Base-by-base conservation (phyloP, 2,888 invertebrate species). In the Mythimna ferrago region DNA sequence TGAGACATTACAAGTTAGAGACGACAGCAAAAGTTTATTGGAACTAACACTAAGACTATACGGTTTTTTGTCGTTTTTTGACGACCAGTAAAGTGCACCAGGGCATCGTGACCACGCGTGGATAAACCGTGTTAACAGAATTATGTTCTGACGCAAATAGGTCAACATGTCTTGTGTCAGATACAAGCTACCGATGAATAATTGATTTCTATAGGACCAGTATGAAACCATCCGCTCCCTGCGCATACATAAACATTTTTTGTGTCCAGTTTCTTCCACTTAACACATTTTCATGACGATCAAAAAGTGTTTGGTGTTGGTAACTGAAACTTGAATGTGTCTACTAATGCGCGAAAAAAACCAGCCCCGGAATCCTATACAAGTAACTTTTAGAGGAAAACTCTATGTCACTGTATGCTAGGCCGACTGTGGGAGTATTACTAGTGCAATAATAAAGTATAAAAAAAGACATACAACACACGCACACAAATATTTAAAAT, bases 381-480 rank as follows among this genome's bases (percentile, higher is more conserved):
- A 57, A 57, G 26, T 16, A 26, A 26, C 56, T 32, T 32, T 19
- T 57, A 32, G 19, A 57, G 16, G 57, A 16, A 32, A 56, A 57
- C 14, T 14, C 11, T 32, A 26, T 32, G 26, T 19, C 2, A 57
- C 1, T 32, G 32, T 32, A 32, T 32, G 9, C 32, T 57, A 32
- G 7, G 5, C 21, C 35, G n/a, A 58, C 19, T 5, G 6, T 11
- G 38, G 38, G 21, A 21, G 32, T 32, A 51, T 6, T 66, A 16
- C 11, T 76, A 73, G 16, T 38, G 21, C 65, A 26, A 11, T 54
- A n/a, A 56, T 16, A 67, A 26, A 53, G 21, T 35, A 60, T 32
- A 69, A 58, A 51, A 0, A 4, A 2, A 32, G 26, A n/a, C 0
- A 26, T 38, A 38, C 14, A 58, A n/a, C 35, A 57, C 44, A 41